These are phyloP conservation scores for Sterrhoptilus dennistouni DNA, from an alignment of 2,113 vertebrate species.

Conservation along the genomic window DNA sequence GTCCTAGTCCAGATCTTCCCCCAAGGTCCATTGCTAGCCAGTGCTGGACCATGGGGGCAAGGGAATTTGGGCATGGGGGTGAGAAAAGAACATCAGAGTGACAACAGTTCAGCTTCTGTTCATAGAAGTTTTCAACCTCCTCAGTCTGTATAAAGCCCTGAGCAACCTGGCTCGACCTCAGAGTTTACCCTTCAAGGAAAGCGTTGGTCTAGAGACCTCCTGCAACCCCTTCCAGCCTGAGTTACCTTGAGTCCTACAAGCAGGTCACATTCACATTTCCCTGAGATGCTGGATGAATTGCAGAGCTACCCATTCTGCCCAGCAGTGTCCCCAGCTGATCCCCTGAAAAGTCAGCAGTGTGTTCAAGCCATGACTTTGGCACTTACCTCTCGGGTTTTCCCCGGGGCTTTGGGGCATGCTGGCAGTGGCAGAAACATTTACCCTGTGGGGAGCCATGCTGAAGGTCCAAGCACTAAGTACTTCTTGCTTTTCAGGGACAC, in stretches of 20 bases:
- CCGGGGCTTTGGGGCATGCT: neutral
- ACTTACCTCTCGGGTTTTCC: neutral
- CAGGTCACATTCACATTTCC: neutral
- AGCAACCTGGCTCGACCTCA: neutral
- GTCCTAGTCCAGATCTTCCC: no score
- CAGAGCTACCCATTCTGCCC: neutral
- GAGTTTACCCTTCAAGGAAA: neutral
- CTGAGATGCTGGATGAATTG: neutral
- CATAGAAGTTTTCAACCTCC: neutral
- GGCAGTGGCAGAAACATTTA: neutral
- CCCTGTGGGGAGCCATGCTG: neutral
- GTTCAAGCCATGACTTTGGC: neutral
- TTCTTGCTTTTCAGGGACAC: neutral
- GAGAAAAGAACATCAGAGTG: neutral
- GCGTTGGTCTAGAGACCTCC: neutral
- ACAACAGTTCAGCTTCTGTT: neutral
- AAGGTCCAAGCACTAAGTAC: neutral
- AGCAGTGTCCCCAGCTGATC: neutral
- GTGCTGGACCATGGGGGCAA: no score
- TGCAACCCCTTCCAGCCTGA: neutral
- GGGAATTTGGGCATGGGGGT: neutral
- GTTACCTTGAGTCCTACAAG: neutral
- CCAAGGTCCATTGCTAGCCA: no score
- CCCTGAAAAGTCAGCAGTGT: neutral
- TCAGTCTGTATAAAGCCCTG: neutral